Percentiles rank a stretch among this genome's conserved stretches.
These are phyloP conservation scores for Crotalus tigris DNA, from an alignment of 2,113 vertebrate genomes.

Conservation along the genomic window DNA sequence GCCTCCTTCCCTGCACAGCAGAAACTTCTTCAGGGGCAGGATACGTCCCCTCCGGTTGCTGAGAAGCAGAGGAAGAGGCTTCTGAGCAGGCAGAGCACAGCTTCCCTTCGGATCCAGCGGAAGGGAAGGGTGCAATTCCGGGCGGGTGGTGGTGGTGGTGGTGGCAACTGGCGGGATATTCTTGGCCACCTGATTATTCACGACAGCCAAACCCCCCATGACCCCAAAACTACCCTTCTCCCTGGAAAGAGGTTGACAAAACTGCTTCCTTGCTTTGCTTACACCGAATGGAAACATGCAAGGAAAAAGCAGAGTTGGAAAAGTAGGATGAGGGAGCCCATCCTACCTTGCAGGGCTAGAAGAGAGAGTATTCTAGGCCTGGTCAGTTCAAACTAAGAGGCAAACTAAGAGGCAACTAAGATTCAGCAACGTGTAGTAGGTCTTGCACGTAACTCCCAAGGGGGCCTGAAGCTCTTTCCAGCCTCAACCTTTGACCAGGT, in stretches of 20 bases:
- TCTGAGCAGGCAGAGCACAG: background rate
- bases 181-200: background rate
- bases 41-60: background rate
- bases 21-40: background rate
- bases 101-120: background rate
- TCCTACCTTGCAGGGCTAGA: background rate
- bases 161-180: background rate
- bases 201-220: background rate
- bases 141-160: background rate
- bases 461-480: background rate
- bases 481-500: background rate
- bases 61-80: background rate
- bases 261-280: background rate
- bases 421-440: background rate
- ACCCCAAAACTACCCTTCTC: background rate
- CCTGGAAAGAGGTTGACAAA: background rate
- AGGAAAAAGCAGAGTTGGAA: background rate
- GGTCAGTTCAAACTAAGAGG: background rate
- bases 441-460: background rate
- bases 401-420: background rate
- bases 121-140: background rate
- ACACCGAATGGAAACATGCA: background rate
- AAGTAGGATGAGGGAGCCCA: rapidly evolving
- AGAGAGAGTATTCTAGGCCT: background rate
- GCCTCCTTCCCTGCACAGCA: background rate